Conservation (phyloP, 2,797 vertebrate species). For the Takifugu rubripes region DNA sequence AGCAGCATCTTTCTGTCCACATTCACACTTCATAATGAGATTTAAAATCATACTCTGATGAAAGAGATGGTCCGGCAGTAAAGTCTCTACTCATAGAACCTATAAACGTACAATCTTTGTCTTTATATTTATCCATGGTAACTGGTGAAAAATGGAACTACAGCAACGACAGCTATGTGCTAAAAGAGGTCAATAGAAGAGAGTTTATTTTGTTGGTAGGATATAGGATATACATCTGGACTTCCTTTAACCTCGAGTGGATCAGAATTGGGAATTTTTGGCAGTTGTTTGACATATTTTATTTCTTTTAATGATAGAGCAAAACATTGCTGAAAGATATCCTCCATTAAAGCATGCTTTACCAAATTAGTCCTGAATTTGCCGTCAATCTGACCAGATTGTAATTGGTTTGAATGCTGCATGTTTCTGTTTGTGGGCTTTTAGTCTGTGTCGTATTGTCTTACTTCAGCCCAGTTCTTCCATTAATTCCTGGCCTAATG, state of each 20-base stretch:
- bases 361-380: slow-evolving; percentile 6
- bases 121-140: slow-evolving; percentile 9
- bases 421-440: slow-evolving; percentile 12
- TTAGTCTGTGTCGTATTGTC: slow-evolving; percentile 11
- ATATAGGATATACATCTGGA: too few relatives aligned
- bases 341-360: not conserved
- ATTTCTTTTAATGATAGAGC: not conserved
- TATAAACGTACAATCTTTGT: too few relatives aligned
- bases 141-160: too few relatives aligned
- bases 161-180: too few relatives aligned
- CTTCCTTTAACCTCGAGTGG: not conserved
- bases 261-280: slow-evolving; percentile 19
- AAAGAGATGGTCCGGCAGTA: too few relatives aligned
- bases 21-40: too few relatives aligned
- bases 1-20: too few relatives aligned
- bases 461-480: slow-evolving; percentile 13
- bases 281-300: slow-evolving; percentile 2
- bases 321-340: not conserved
- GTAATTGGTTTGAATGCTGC: slow-evolving; percentile 1
- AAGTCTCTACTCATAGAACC: too few relatives aligned
- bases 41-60: too few relatives aligned
- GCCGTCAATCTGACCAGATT: slow-evolving; percentile 5
- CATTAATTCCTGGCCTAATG: slow-evolving; percentile 4
- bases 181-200: too few relatives aligned
- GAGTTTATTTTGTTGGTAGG: too few relatives aligned